Percentiles rank a stretch among this genome's conserved stretches.
phyloP scores from a whole-genome alignment of 1,140 invertebrate species.

The Capitella teleta region DNA sequence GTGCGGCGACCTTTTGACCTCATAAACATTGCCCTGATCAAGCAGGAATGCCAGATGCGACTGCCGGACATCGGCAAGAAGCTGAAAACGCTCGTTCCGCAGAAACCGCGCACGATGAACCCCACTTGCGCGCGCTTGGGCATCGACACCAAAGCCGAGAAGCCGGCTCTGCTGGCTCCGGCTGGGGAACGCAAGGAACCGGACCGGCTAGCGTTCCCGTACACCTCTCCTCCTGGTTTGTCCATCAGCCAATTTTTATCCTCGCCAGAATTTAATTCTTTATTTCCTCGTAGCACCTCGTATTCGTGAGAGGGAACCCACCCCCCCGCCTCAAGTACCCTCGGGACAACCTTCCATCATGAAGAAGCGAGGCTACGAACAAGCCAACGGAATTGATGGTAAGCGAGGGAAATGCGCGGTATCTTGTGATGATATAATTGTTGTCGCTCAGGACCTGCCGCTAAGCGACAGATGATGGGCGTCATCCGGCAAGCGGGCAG shows the following conservation, averaged over 20 bases:
- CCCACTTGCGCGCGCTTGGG: neutral
- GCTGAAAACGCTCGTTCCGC: neutral
- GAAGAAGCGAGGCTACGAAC: constrained; percentile 68
- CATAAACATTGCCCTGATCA: constrained; percentile 71
- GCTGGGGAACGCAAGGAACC: constrained; percentile 2
- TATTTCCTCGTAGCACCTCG: no score
- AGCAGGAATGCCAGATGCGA: constrained; percentile 41
- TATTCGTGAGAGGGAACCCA: no score
- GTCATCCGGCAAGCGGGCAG: constrained; percentile 30
- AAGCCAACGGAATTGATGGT: constrained; percentile 81
- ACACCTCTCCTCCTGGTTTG: no score
- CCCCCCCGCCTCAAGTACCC: neutral
- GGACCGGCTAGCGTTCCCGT: constrained; percentile 1
- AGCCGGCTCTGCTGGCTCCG: neutral
- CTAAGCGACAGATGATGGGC: constrained; percentile 33
- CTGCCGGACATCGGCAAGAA: neutral
- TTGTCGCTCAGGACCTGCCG: constrained; percentile 21
- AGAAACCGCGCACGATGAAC: neutral
- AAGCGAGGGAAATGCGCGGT: constrained; percentile 16
- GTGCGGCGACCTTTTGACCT: constrained; percentile 76
- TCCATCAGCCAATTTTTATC: no score
- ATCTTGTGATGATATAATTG: constrained; percentile 10
- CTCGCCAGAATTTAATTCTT: no score
- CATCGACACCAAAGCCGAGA: neutral
- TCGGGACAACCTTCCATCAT: constrained; percentile 45